Percentiles rank a stretch among this genome's conserved stretches.
Conservation (phyloP, 2,797 vertebrate genomes). For the Muraenolepis orangiensis region DNA sequence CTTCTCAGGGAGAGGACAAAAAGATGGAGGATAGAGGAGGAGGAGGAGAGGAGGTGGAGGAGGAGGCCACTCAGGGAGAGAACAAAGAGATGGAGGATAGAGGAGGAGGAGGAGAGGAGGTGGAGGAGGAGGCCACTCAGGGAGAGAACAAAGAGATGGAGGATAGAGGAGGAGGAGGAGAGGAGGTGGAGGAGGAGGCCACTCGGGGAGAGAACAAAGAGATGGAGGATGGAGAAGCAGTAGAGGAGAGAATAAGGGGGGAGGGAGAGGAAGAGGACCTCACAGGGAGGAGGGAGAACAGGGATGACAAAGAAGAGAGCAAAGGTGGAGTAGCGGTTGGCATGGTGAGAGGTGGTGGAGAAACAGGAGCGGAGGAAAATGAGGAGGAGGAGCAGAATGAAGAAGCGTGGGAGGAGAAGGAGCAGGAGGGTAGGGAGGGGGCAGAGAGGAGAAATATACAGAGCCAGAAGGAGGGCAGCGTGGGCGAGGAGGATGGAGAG, state of each 20-base stretch:
- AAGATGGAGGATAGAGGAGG: background rate
- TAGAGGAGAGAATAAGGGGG: background rate
- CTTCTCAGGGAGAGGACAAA: background rate
- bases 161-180: background rate
- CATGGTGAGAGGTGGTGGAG: background rate
- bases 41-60: slow-evolving; percentile 6
- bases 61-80: background rate
- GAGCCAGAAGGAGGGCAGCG: slow-evolving; percentile 21
- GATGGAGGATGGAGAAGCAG: background rate
- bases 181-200: background rate
- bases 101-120: no score
- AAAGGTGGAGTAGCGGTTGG: background rate
- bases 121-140: no score
- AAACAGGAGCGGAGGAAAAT: background rate
- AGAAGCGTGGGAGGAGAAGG: background rate
- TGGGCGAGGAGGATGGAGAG: background rate
- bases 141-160: no score
- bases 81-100: no score
- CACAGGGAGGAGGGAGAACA: background rate
- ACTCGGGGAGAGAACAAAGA: background rate
- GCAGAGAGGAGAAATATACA: slow-evolving; percentile 3
- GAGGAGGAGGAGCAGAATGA: background rate
- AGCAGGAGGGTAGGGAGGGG: slow-evolving; percentile 9
- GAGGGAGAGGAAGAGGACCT: slow-evolving; percentile 6
- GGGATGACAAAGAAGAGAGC: background rate